Base-by-base conservation (phyloP, 2,797 vertebrate species). In the Tangara arthus region DNA sequence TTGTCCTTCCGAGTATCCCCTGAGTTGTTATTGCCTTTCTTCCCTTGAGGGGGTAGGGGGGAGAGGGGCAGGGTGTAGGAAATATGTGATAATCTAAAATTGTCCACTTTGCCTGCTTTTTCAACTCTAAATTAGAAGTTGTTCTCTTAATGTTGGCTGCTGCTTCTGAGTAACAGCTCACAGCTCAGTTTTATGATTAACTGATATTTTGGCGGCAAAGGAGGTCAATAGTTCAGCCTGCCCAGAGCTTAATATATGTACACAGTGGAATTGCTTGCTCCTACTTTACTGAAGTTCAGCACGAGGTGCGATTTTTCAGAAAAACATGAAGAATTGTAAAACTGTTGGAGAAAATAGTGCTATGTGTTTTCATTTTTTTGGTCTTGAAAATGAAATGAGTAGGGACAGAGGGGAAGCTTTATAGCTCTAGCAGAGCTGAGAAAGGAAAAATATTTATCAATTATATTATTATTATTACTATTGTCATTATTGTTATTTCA, bases 211-310 rank as follows among this genome's bases (percentile, higher is more conserved):
- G 95, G 84, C 66, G 8, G 92, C 70, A 71, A 91, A 78, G 68
- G 77, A 96, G 97, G 97, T 97, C 97, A 97, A 39, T 70, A 97
- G 97, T 98, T 98, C 97, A 98, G 78, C 76, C 84, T 97, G 94
- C 97, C 94, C 93, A 95, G 79, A 94, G 66, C 10, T 56, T 96
- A 97, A 94, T 96, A 77, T 95, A 97, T 97, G 86, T 94, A 75
- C 92, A 93, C 86, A 89, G 73, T 76, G 90, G 88, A 94, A 89
- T 53, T 83, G 79, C 84, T 91, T 12, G 7, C 57, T 94, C 41
- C 83, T 79, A 18, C 66, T 91, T 83, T 65, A 82, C 73, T 94
- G 84, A 94, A 95, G 76, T 96, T 95, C 83, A 95, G 18, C 81
- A 79, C 71, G 85, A 72, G 70, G 39, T 96, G 88, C 81, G 76